Conservation (phyloP, 2,113 vertebrate genomes). For the Pteropus alecto region DNA sequence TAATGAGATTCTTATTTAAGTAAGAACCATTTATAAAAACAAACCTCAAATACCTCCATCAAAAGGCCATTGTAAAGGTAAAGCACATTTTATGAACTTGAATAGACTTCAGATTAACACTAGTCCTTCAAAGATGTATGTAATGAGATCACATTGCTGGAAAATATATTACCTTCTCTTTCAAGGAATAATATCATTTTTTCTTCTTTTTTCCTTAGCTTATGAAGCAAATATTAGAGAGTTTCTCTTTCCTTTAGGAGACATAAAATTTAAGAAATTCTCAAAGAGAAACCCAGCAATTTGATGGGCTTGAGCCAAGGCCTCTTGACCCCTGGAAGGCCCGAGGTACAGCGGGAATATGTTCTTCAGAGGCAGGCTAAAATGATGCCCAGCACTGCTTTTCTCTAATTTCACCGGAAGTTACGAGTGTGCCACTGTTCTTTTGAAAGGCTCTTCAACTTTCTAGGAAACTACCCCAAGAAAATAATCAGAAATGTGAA, state of each 20-base stretch:
- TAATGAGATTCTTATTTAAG: conserved; percentile 3
- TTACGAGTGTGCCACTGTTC: background rate
- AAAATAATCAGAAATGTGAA: background rate
- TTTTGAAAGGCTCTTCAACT: background rate
- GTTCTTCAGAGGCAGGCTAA: background rate
- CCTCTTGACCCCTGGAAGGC: too few species aligned
- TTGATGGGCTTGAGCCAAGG: background rate
- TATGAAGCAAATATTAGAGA: background rate
- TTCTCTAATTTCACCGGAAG: background rate
- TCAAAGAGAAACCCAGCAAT: background rate
- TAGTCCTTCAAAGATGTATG: background rate
- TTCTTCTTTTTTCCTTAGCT: background rate
- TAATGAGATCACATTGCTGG: background rate
- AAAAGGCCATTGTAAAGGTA: background rate
- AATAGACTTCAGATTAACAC: background rate
- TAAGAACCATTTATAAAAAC: conserved; percentile 17
- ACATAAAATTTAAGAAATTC: background rate
- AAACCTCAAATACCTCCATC: background rate
- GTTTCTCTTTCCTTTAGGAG: background rate
- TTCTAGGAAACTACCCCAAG: background rate
- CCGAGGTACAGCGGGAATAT: rapidly evolving
- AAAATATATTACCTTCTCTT: conserved; percentile 4
- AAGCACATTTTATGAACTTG: background rate
- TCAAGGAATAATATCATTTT: background rate
- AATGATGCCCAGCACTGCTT: rapidly evolving